Evolutionary conservation across 2,797 vertebrate genomes (phyloP), one percentile per base, ranked within the genome.

Genomic region (Urophycis tenuis): DNA sequence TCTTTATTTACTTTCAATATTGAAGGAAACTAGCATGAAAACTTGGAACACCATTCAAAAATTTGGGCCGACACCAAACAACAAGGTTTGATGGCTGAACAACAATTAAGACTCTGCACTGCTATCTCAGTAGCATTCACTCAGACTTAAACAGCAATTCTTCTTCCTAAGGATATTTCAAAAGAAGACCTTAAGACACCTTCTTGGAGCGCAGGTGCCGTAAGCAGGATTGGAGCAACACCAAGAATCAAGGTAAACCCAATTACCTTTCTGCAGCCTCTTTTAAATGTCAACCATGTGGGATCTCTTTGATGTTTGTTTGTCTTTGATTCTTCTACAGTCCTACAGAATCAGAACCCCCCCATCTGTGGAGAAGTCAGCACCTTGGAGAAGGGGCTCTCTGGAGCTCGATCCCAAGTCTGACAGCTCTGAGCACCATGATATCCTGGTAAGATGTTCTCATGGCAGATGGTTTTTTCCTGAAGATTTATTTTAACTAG

Each of bases 291-390:
- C 11, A 41, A 17, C 11, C 35, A 29, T 73, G 3, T n/a, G 12
- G 33, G 33, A 35, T 72, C 6, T 22, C 33, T 72, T 22, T 25
- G 34, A 5, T 36, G 34, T 36, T n/a, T 10, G 32, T 83, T 35
- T 1, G 31, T 15, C 10, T 73, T 73, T 81, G 74, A 84, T 85
- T 91, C 75, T 45, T 7, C 74, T 81, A 53, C 82, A 98, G 97
- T 93, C 92, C 30, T 98, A 94, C 75, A 91, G 91, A 91, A 91
- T 97, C 83, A 94, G 91, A 81, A 97, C 95, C 77, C 96, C 97
- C 72, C 94, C 95, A 29, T 85, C 78, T 80, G 34, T 79, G 83
- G 91, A 90, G 80, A 90, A 87, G 77, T 72, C 73, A 32, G 80
- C 88, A 17, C 80, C 74, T 60, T 93, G 88, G 91, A 91, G 86